Evolutionary conservation across 2,113 vertebrate species (phyloP).

Genomic region (Menura novaehollandiae): DNA sequence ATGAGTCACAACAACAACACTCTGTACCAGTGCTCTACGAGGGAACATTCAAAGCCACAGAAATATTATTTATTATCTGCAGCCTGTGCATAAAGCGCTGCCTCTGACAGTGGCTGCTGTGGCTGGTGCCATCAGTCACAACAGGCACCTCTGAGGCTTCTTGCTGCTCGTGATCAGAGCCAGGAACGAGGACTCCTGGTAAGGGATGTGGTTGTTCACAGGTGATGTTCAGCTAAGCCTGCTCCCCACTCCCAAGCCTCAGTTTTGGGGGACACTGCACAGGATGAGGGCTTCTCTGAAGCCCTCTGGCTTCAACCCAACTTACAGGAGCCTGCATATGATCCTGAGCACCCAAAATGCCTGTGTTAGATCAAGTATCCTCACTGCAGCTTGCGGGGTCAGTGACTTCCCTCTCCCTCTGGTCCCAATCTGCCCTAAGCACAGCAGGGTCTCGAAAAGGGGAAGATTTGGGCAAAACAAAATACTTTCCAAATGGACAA

Average conservation of each 20-base stretch:
- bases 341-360: neutral
- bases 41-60: neutral
- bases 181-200: neutral
- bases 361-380: neutral
- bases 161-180: neutral
- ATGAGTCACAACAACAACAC: neutral
- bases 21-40: neutral
- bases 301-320: neutral
- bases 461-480: neutral
- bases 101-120: neutral
- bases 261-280: neutral
- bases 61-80: conserved; percentile 1
- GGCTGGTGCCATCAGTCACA: neutral
- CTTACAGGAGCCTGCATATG: neutral
- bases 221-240: neutral
- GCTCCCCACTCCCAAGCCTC: neutral
- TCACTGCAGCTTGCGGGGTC: neutral
- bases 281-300: neutral
- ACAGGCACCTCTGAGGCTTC: neutral
- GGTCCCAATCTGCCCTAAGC: neutral
- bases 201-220: neutral
- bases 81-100: neutral
- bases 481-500: neutral
- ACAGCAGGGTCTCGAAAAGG: neutral
- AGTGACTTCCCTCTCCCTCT: neutral